Evolutionary conservation across 2,113 vertebrate genomes (phyloP).

Genomic region (Cercopithecus mona): DNA sequence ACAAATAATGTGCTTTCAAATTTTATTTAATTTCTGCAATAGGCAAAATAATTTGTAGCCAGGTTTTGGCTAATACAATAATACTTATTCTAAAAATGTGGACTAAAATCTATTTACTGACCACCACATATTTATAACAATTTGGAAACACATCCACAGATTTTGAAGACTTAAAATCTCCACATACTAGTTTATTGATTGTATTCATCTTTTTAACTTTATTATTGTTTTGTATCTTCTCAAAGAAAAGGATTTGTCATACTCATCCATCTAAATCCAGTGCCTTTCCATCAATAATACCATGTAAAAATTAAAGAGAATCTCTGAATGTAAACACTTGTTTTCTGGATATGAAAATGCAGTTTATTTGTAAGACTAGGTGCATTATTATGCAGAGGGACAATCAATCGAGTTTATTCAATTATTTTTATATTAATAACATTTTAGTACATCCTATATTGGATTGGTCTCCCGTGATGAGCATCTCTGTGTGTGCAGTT

Average conservation of each 20-base stretch:
- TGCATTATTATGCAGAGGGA: not conserved
- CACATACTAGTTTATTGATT: not conserved
- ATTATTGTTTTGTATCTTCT: not conserved
- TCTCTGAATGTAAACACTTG: not conserved
- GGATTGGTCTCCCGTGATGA: not conserved
- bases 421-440: not conserved
- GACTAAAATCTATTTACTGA: not conserved
- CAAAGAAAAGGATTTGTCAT: not conserved
- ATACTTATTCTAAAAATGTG: not conserved
- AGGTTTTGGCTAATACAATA: not conserved
- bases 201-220: not conserved
- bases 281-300: not conserved
- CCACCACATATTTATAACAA: not conserved
- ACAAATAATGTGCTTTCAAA: not conserved
- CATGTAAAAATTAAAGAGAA: not conserved
- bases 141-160: not conserved
- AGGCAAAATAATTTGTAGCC: not conserved
- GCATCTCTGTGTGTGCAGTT: not conserved
- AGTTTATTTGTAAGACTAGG: not conserved
- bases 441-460: too few species aligned
- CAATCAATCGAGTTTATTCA: conserved; percentile 17
- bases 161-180: not conserved
- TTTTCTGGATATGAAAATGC: not conserved
- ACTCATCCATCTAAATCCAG: not conserved
- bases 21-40: not conserved